Evolutionary conservation across 2,113 vertebrate species (phyloP).

Genomic region (Zosterops pallidus): DNA sequence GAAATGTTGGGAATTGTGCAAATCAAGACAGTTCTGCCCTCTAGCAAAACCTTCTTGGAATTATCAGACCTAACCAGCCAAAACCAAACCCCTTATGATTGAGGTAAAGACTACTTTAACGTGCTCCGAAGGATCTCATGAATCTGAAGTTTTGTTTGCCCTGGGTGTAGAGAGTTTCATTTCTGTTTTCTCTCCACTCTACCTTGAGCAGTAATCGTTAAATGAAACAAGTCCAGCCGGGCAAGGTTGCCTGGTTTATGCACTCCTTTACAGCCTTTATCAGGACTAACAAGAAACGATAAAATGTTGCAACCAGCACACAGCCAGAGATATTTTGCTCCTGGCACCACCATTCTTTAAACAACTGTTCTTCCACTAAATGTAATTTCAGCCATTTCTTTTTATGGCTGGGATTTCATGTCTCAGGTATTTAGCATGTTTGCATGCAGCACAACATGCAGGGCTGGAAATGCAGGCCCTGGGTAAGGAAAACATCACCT

Average conservation of each 20-base stretch:
- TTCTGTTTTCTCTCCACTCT: neutral
- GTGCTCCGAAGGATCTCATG: accelerated
- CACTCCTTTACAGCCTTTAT: neutral
- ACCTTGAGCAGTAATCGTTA: neutral
- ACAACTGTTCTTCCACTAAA: neutral
- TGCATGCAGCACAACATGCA: neutral
- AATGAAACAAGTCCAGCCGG: neutral
- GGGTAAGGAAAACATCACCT: neutral
- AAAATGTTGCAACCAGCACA: neutral
- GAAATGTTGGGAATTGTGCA: neutral
- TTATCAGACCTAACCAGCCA: neutral
- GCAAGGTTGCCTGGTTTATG: neutral
- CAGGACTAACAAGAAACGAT: neutral
- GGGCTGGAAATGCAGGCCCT: neutral
- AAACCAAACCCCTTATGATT: neutral
- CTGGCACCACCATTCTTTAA: neutral
- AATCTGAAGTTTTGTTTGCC: neutral
- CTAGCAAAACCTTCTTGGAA: neutral
- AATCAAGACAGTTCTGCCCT: neutral
- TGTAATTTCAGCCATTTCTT: neutral
- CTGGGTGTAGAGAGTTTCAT: neutral
- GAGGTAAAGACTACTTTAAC: neutral
- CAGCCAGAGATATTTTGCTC: neutral
- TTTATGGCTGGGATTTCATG: neutral
- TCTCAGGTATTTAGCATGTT: neutral